Conservation (phyloP, 2,113 vertebrate species). For the Pelvicachromis taeniatus region DNA sequence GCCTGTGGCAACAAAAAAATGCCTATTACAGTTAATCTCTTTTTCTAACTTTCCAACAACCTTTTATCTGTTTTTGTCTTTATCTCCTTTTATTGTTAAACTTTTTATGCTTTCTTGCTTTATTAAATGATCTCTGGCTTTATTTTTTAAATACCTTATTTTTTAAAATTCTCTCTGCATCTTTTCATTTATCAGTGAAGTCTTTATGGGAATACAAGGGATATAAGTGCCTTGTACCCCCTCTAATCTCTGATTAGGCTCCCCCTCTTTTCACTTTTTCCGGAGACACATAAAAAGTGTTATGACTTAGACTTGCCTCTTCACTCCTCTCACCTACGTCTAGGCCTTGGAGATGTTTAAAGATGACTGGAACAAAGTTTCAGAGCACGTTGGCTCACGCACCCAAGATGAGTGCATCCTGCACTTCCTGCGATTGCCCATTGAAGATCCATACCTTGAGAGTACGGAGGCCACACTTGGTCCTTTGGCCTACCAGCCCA, state of each 20-base stretch:
- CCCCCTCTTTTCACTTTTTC: too few relatives aligned
- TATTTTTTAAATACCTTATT: background rate
- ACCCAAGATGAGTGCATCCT: slow-evolving; percentile 98
- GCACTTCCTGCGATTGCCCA: slow-evolving; percentile 92
- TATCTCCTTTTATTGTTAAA: background rate
- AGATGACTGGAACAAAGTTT: slow-evolving; percentile 99
- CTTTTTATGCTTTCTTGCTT: background rate
- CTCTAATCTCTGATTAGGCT: background rate
- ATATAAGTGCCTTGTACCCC: background rate
- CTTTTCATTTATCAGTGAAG: background rate
- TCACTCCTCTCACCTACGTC: background rate
- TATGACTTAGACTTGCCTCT: background rate
- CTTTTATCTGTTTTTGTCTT: background rate
- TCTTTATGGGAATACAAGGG: too few relatives aligned
- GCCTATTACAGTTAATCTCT: background rate
- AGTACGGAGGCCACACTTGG: slow-evolving; percentile 86
- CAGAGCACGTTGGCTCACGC: slow-evolving; percentile 92
- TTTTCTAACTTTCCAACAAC: background rate
- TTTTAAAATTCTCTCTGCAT: background rate
- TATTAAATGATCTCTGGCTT: background rate
- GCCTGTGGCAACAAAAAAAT: background rate
- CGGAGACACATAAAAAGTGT: background rate
- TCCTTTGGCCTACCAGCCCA: slow-evolving; percentile 90
- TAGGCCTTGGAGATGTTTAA: slow-evolving; percentile 98
- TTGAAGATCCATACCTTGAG: slow-evolving; percentile 95